Percentiles rank a stretch among this genome's conserved stretches.
Evolutionary conservation across 2,797 vertebrate species (phyloP).

Genomic region (Enteromius anoplus): DNA sequence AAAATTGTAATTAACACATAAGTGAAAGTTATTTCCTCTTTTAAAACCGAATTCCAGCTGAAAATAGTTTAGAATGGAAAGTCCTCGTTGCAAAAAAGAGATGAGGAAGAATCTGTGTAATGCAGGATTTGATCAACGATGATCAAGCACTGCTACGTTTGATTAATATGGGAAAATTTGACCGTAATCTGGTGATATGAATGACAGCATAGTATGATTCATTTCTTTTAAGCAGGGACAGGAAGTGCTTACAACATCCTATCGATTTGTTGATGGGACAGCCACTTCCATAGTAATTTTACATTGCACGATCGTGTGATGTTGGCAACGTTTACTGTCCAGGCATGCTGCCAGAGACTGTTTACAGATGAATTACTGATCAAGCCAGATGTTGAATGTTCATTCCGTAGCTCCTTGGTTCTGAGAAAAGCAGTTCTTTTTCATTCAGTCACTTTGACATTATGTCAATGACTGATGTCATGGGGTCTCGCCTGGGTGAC

Average conservation of each 20-base stretch:
- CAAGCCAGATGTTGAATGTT: conserved; percentile 55
- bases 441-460: no score
- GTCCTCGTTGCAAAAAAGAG: neutral
- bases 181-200: neutral
- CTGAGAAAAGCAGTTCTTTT: neutral
- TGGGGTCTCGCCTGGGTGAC: no score
- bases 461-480: no score
- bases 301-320: neutral
- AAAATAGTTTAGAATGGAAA: conserved; percentile 9
- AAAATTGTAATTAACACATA: neutral
- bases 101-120: conserved; percentile 26
- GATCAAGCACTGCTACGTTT: neutral
- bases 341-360: conserved; percentile 39
- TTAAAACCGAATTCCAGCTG: neutral
- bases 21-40: conserved; percentile 12
- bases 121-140: conserved; percentile 10
- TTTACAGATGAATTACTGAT: conserved; percentile 35
- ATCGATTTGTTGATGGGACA: neutral
- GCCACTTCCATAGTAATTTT: conserved; percentile 1
- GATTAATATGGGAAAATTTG: neutral
- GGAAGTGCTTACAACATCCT: neutral
- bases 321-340: conserved; percentile 16
- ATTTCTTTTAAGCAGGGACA: neutral
- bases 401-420: conserved; percentile 7
- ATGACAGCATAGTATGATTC: neutral